Evolutionary conservation across 2,113 vertebrate species (phyloP), one percentile per base, ranked within the genome.

Genomic region (Motacilla tschutschensis): DNA sequence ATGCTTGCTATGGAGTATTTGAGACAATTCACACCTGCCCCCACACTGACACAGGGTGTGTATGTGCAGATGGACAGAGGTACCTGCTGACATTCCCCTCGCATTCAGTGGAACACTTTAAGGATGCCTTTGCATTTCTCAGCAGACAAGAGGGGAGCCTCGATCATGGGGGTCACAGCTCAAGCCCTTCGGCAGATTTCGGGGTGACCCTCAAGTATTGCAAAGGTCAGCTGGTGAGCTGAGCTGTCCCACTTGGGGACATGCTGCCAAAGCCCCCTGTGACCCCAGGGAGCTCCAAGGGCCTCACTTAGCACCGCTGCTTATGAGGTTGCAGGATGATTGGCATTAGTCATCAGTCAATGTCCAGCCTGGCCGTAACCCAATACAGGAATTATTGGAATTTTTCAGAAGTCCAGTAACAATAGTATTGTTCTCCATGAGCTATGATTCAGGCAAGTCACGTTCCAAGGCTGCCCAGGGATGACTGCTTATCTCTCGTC

Each of bases 181-280:
- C 44, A 17, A 44, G 3, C 28, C 28, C n/a, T 44, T 17, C 0
- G 0, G 13, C 14, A 29, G 13, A 28, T 72, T 40, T 38, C 0
- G 0, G n/a, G 29, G 24, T 20, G 24, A 4, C 14, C 16, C 44
- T 51, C 0, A 2, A 9, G 26, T 4, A 9, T 5, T 38, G 31
- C 18, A 20, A 12, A 25, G 1, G 22, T 57, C 48, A 44, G 14
- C 9, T 43, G 48, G 6, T 2, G 2, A 70, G n/a, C 24, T 44
- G 66, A 72, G 38, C 24, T 64, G 29, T 51, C 44, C 28, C 19
- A 25, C n/a, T 29, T 0, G 0, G 58, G 36, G 26, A 51, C 4
- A 6, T 38, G 59, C 28, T 85, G 59, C 28, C 38, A 33, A 16
- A 46, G 33, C 44, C 46, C 36, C 25, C 51, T 33, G 33, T 5